These are phyloP conservation scores for Lanistes nyassanus DNA, from an alignment of 1,140 invertebrate species.

Conservation along the genomic window DNA sequence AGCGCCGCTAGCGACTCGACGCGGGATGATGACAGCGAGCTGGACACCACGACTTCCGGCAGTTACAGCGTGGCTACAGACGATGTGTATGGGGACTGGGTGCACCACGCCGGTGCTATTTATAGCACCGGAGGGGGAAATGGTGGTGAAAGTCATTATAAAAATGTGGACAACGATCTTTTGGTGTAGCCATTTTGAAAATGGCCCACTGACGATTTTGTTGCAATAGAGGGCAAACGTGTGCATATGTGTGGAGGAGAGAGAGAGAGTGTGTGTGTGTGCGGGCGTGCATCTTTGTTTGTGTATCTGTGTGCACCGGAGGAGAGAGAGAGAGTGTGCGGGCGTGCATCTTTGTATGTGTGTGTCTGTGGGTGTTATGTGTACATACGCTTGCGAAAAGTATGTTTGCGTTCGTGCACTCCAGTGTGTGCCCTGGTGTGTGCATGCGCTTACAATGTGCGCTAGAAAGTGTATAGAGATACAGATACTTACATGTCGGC, in stretches of 20 bases:
- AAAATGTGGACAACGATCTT: neutral
- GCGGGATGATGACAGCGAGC: constrained; percentile 32
- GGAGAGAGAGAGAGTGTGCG: too few relatives aligned
- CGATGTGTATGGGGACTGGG: constrained; percentile 19
- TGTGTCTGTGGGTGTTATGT: too few relatives aligned
- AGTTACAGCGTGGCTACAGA: constrained; percentile 33
- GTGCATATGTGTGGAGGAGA: constrained; percentile 11
- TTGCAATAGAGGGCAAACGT: neutral
- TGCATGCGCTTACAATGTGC: too few relatives aligned
- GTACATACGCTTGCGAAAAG: too few relatives aligned
- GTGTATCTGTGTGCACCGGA: too few relatives aligned
- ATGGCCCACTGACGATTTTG: neutral
- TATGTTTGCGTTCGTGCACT: too few relatives aligned
- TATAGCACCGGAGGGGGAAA: neutral
- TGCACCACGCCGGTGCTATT: neutral
- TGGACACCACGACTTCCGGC: constrained; percentile 37
- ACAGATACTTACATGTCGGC: too few relatives aligned
- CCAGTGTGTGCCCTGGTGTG: too few relatives aligned
- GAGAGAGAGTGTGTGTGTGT: constrained; percentile 4
- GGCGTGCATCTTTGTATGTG: too few relatives aligned
- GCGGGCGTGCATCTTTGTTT: too few relatives aligned
- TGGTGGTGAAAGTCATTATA: neutral
- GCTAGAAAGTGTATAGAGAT: too few relatives aligned
- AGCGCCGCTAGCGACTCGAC: constrained; percentile 9
- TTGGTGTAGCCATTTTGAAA: constrained; percentile 1